phyloP scores from a whole-genome alignment of 1,140 invertebrate genomes.

The Bicyclus anynana region DNA sequence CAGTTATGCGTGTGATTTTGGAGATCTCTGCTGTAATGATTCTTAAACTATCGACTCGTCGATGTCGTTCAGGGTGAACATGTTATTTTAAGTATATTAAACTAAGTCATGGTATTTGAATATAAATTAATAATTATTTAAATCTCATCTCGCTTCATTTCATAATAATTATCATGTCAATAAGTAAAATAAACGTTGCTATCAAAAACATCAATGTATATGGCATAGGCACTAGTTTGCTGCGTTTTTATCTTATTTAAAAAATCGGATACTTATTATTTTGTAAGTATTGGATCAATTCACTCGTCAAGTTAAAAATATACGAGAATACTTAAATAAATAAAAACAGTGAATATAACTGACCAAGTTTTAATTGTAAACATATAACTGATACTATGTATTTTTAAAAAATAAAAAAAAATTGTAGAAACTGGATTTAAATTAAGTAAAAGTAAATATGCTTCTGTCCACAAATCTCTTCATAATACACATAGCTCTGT shows the following conservation, averaged over 20 bases:
- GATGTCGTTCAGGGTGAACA: too few species aligned
- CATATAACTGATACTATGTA: too few species aligned
- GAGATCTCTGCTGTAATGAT: too few species aligned
- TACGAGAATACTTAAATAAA: not conserved
- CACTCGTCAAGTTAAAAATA: constrained; percentile 3
- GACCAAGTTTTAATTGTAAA: too few species aligned
- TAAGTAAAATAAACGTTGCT: constrained; percentile 17
- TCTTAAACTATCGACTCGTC: too few species aligned
- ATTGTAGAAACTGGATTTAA: too few species aligned
- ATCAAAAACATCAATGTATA: constrained; percentile 24
- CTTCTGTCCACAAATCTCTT: too few species aligned
- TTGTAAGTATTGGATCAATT: constrained; percentile 7
- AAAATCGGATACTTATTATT: constrained; percentile 12
- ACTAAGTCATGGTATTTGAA: constrained; percentile 29
- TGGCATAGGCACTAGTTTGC: constrained; percentile 31
- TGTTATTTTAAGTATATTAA: constrained; percentile 9
- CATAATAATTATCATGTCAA: not conserved
- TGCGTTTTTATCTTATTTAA: constrained; percentile 19
- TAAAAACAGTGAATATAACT: not conserved
- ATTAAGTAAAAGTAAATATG: too few species aligned
- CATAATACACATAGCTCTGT: too few species aligned
- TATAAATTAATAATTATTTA: constrained; percentile 22
- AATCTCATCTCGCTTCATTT: too few species aligned
- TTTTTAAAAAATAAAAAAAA: too few species aligned
- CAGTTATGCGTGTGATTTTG: too few species aligned